Percentiles rank a stretch among this genome's conserved stretches.
These are phyloP conservation scores for Aulostomus chinensis DNA, from an alignment of 2,797 vertebrate genomes.

Conservation along the genomic window DNA sequence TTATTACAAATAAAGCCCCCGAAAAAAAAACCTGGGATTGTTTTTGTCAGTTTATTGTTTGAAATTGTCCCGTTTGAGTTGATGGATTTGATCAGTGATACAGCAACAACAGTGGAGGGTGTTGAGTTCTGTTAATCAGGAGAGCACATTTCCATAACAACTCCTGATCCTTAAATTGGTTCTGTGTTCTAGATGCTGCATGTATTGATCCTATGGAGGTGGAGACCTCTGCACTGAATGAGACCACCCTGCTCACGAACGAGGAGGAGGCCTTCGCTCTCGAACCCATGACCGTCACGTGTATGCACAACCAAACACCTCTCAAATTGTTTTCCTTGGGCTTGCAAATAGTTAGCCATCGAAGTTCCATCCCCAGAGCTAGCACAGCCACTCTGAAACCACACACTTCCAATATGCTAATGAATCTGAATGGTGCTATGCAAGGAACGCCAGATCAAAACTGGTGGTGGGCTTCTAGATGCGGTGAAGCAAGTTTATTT, in stretches of 20 bases:
- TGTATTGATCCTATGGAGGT: not conserved
- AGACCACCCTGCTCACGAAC: slow-evolving; percentile 59
- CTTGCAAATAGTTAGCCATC: not conserved
- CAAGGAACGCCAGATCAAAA: no score
- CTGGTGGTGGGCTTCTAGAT: no score
- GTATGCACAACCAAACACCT: slow-evolving; percentile 53
- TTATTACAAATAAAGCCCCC: no score
- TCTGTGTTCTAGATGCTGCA: slow-evolving; percentile 41
- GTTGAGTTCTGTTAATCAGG: not conserved
- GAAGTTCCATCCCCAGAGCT: not conserved
- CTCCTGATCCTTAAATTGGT: no score
- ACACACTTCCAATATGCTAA: not conserved
- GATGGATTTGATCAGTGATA: no score
- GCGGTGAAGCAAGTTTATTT: no score
- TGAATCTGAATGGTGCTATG: not conserved
- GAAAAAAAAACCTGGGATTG: not conserved
- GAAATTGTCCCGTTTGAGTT: no score
- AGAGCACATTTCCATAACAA: not conserved
- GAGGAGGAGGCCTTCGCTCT: slow-evolving; percentile 69
- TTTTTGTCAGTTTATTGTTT: not conserved
- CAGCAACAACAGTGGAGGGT: not conserved
- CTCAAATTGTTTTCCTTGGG: not conserved
- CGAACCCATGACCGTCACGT: slow-evolving; percentile 69
- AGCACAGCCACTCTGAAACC: not conserved
- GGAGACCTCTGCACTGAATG: slow-evolving; percentile 20